Percentiles rank a stretch among this genome's conserved stretches.
These are phyloP conservation scores for Thumatha senex DNA, from an alignment of 2,888 invertebrate genomes.

Conservation along the genomic window DNA sequence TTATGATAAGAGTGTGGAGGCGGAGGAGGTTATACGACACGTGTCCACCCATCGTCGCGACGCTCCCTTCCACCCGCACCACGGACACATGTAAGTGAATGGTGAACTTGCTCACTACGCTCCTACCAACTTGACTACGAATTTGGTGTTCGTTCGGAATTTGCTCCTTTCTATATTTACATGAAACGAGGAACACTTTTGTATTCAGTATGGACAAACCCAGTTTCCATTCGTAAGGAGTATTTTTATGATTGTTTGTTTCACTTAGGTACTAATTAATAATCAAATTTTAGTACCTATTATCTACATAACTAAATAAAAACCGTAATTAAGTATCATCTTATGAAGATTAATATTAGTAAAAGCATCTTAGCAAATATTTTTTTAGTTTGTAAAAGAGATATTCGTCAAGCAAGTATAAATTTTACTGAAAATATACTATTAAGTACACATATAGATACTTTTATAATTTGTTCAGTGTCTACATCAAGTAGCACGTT, in stretches of 20 bases:
- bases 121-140: slow-evolving; percentile 53
- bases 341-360: too few species aligned
- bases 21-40: slow-evolving; percentile 62
- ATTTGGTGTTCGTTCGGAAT: slow-evolving; percentile 63
- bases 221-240: slow-evolving; percentile 49
- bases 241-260: slow-evolving; percentile 29
- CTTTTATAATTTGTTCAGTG: too few species aligned
- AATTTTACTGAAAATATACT: too few species aligned
- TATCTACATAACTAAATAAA: too few species aligned
- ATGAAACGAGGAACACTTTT: slow-evolving; percentile 65
- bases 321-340: too few species aligned
- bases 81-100: slow-evolving; percentile 68
- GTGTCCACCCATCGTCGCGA: slow-evolving; percentile 67
- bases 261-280: slow-evolving; percentile 4
- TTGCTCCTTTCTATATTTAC: slow-evolving; percentile 73
- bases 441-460: too few species aligned
- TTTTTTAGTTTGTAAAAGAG: too few species aligned
- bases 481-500: too few species aligned
- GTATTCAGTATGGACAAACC: slow-evolving; percentile 59
- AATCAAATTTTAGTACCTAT: too few species aligned
- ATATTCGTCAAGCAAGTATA: too few species aligned
- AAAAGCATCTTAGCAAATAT: too few species aligned
- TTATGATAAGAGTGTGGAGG: slow-evolving; percentile 55
- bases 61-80: slow-evolving; percentile 43
- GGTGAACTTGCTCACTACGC: slow-evolving; percentile 58